A percentile compares a stretch with the other conserved stretches of the same genome.
These are phyloP conservation scores for Parnassius smintheus DNA, from an alignment of 2,888 invertebrate genomes.

Conservation along the genomic window DNA sequence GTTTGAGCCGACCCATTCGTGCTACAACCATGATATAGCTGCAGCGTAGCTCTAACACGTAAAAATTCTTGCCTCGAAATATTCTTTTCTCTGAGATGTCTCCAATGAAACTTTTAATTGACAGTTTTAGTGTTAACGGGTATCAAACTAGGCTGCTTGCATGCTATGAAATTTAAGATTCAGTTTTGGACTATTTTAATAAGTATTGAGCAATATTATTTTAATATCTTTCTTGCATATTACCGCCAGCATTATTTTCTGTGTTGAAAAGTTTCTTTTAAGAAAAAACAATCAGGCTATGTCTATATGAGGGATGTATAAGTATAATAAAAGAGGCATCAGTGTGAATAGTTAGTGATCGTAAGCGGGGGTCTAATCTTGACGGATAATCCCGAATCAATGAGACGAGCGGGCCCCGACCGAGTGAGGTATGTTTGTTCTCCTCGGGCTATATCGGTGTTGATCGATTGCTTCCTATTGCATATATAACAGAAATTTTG, in stretches of 20 bases:
- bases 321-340: slow-evolving; percentile 44
- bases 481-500: slow-evolving; percentile 19
- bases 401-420: slow-evolving; percentile 44
- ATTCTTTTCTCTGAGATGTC: no score
- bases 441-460: slow-evolving; percentile 34
- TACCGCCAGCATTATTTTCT: background rate
- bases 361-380: slow-evolving; percentile 56
- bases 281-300: slow-evolving; percentile 29
- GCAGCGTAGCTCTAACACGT: no score
- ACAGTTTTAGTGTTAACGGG: no score
- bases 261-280: slow-evolving; percentile 6
- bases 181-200: no score
- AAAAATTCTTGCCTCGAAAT: no score
- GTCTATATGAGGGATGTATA: slow-evolving; percentile 29
- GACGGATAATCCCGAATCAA: slow-evolving; percentile 63
- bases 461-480: slow-evolving; percentile 33
- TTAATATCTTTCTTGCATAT: background rate
- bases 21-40: no score
- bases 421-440: slow-evolving; percentile 35
- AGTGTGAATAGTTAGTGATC: slow-evolving; percentile 43
- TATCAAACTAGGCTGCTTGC: no score
- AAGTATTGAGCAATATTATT: no score
- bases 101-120: no score
- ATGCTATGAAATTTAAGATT: no score
- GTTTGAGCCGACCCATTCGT: no score